phyloP scores from a whole-genome alignment of 2,113 vertebrate species.

The Carassius auratus region DNA sequence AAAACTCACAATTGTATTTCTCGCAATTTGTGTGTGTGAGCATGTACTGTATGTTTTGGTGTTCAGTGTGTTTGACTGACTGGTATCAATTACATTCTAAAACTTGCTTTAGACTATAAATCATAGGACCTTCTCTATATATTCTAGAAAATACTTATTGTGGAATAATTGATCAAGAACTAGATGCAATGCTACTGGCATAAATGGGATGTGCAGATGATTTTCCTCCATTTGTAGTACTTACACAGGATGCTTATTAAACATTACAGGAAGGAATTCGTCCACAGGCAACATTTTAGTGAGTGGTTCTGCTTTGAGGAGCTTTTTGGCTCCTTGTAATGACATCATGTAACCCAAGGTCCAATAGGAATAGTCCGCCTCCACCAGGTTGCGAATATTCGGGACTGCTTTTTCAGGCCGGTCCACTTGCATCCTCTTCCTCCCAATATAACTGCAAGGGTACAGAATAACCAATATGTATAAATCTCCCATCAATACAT shows the following conservation, averaged over 20 bases:
- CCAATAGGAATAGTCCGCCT: slow-evolving; percentile 94
- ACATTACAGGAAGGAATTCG: slow-evolving; percentile 93
- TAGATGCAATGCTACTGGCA: background rate
- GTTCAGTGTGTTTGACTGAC: too few relatives aligned
- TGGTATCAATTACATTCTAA: too few relatives aligned
- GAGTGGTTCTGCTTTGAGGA: slow-evolving; percentile 82
- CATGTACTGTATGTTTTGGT: too few relatives aligned
- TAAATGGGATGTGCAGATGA: background rate
- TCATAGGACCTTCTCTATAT: too few relatives aligned
- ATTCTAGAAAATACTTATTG: too few relatives aligned
- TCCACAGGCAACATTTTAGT: slow-evolving; percentile 87
- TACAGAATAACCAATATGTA: background rate
- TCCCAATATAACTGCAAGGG: slow-evolving; percentile 84
- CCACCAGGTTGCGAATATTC: slow-evolving; percentile 86
- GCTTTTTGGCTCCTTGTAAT: slow-evolving; percentile 84
- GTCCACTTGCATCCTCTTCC: slow-evolving; percentile 93
- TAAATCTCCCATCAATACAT: background rate
- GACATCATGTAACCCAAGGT: slow-evolving; percentile 89
- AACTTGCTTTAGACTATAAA: too few relatives aligned
- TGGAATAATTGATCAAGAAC: too few relatives aligned
- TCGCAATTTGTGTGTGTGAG: too few relatives aligned
- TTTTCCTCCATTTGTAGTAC: slow-evolving; percentile 55
- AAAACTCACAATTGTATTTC: too few relatives aligned
- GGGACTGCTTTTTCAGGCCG: slow-evolving; percentile 85
- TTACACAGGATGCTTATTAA: slow-evolving; percentile 91